Conservation (phyloP, 2,113 vertebrate genomes). For the Tangachromis dhanisi region DNA sequence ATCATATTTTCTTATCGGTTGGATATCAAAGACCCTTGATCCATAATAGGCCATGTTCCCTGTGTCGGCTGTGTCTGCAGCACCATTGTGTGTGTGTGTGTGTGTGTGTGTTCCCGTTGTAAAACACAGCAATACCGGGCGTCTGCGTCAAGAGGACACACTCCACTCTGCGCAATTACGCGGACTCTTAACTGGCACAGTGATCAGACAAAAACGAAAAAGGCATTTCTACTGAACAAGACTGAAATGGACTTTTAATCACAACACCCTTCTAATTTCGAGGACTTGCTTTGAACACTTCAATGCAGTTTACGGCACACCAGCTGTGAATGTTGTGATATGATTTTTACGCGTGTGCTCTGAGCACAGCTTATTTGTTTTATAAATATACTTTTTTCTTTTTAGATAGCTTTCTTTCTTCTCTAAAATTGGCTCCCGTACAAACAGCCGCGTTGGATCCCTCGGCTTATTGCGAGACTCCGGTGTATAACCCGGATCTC, state of each 20-base stretch:
- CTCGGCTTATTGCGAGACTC: conserved; percentile 99
- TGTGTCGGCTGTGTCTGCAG: too few relatives aligned
- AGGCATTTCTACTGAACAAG: conserved; percentile 67
- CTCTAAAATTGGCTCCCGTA: conserved; percentile 98
- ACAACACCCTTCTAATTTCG: neutral
- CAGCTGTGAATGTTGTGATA: conserved; percentile 40
- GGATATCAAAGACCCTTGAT: too few relatives aligned
- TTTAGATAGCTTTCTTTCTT: conserved; percentile 69
- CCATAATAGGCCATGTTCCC: too few relatives aligned
- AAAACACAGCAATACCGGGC: conserved; percentile 82
- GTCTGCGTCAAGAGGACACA: conserved; percentile 77
- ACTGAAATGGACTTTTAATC: conserved; percentile 71
- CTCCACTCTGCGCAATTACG: conserved; percentile 65
- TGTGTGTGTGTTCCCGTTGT: conserved; percentile 82
- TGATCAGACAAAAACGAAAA: conserved; percentile 54
- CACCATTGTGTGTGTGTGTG: too few relatives aligned
- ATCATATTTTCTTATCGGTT: too few relatives aligned
- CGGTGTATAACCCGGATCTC: conserved; percentile 99
- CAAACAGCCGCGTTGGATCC: conserved; percentile 99
- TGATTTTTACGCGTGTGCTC: conserved; percentile 55
- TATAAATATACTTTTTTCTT: conserved; percentile 52
- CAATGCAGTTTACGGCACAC: conserved; percentile 43
- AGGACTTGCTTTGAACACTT: conserved; percentile 46
- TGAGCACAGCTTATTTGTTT: conserved; percentile 52
- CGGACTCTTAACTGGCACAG: conserved; percentile 60